Percentiles rank a stretch among this genome's conserved stretches.
Evolutionary conservation across 2,113 vertebrate species (phyloP).

Genomic region (Bungarus multicinctus): DNA sequence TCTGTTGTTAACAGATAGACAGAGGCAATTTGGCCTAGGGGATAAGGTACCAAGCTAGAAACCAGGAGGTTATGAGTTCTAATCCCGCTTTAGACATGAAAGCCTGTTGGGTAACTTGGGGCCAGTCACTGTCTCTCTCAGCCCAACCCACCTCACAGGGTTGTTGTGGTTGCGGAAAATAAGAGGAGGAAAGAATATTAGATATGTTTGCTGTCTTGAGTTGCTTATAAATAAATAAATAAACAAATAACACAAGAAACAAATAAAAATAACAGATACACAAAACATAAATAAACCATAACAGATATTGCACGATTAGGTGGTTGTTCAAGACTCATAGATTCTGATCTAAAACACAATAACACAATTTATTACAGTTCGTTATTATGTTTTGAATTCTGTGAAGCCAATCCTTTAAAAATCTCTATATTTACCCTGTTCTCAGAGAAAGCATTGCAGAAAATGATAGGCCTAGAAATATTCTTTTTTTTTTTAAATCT

Average conservation of each 20-base stretch:
- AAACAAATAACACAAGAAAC: no score
- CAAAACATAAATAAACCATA: not conserved
- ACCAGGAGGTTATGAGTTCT: not conserved
- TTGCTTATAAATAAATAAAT: not conserved
- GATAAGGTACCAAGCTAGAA: not conserved
- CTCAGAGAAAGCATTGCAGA: constrained; percentile 42
- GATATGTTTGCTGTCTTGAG: not conserved
- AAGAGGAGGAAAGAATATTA: not conserved
- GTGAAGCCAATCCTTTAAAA: constrained; percentile 17
- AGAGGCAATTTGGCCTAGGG: not conserved
- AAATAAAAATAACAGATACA: no score
- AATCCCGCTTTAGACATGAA: not conserved
- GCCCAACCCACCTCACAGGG: not conserved
- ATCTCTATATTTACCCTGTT: constrained; percentile 9
- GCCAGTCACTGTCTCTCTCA: not conserved
- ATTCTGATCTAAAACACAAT: constrained; percentile 45
- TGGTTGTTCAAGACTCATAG: not conserved
- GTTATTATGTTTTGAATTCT: constrained; percentile 19
- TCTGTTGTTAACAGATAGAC: not conserved
- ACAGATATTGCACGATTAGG: not conserved
- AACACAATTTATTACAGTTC: constrained; percentile 6
- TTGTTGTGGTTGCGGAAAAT: not conserved
- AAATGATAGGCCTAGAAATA: constrained; percentile 41
- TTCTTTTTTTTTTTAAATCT: not conserved
- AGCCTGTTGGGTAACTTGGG: not conserved